A percentile compares a stretch with the other conserved stretches of the same genome.
These are phyloP conservation scores for Antechinus flavipes DNA, from an alignment of 2,113 vertebrate genomes.

Conservation along the genomic window DNA sequence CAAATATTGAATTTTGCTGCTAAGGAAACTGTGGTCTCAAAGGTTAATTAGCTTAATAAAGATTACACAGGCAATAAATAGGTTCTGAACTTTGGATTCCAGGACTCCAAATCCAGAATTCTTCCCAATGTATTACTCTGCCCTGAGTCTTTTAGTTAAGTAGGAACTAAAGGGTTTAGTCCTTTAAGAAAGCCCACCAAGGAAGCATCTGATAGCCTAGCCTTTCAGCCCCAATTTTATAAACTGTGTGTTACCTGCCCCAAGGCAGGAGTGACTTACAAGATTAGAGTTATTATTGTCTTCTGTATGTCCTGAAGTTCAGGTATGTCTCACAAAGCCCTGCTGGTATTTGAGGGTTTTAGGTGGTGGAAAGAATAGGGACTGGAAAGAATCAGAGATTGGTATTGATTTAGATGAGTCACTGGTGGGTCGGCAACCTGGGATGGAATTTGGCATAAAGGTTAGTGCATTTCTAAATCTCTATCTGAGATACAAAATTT, in stretches of 20 bases:
- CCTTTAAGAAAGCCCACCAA: neutral
- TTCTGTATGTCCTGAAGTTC: neutral
- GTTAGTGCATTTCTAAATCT: neutral
- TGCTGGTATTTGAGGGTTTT: neutral
- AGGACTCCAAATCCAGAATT: neutral
- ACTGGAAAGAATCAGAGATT: neutral
- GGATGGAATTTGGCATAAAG: neutral
- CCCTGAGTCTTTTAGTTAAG: neutral
- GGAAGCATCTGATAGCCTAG: neutral
- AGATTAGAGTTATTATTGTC: neutral
- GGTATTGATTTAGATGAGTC: neutral
- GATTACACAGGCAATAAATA: neutral
- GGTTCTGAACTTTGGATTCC: neutral
- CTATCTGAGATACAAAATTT: neutral
- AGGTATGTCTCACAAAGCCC: neutral
- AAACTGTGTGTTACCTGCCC: neutral
- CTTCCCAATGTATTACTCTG: neutral
- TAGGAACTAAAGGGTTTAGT: neutral
- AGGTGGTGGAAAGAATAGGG: neutral
- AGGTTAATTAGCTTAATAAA: neutral
- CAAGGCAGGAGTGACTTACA: neutral
- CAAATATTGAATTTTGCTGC: neutral
- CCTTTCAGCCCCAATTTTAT: neutral
- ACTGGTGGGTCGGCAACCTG: neutral
- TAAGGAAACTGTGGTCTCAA: neutral